phyloP scores from a whole-genome alignment of 2,113 vertebrate genomes.

The Caranx ignobilis region DNA sequence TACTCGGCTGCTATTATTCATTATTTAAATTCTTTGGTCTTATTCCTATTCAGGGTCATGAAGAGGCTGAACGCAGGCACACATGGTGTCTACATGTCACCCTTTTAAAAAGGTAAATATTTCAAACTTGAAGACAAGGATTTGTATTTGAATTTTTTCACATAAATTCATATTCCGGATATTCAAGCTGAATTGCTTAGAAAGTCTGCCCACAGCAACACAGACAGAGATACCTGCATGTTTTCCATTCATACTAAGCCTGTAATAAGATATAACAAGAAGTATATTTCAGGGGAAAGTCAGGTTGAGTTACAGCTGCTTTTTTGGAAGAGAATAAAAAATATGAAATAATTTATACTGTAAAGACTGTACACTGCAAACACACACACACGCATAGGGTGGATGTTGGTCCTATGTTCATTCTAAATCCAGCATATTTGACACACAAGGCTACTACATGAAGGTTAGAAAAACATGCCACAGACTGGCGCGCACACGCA shows the following conservation, averaged over 20 bases:
- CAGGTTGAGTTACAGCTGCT: too few relatives aligned
- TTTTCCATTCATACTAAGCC: not conserved
- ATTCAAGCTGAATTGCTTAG: not conserved
- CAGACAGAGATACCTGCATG: not conserved
- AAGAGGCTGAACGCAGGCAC: constrained; percentile 27
- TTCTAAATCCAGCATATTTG: too few relatives aligned
- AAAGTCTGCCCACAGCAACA: not conserved
- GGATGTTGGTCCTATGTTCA: too few relatives aligned
- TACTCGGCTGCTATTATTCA: constrained; percentile 44
- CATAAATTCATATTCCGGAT: not conserved
- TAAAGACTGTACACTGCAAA: too few relatives aligned
- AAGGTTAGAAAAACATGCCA: too few relatives aligned
- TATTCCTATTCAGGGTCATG: constrained; percentile 42
- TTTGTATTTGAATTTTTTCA: not conserved
- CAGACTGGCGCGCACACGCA: too few relatives aligned
- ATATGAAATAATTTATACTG: too few relatives aligned
- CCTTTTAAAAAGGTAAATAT: not conserved
- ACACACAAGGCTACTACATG: too few relatives aligned
- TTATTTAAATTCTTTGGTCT: constrained; percentile 46
- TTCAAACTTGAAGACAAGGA: not conserved
- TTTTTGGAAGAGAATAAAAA: too few relatives aligned
- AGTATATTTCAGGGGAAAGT: too few relatives aligned
- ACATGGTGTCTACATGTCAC: not conserved
- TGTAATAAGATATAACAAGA: not conserved
- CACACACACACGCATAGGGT: too few relatives aligned